These are phyloP conservation scores for Silurus asotus DNA, from an alignment of 2,113 vertebrate species.

Conservation along the genomic window DNA sequence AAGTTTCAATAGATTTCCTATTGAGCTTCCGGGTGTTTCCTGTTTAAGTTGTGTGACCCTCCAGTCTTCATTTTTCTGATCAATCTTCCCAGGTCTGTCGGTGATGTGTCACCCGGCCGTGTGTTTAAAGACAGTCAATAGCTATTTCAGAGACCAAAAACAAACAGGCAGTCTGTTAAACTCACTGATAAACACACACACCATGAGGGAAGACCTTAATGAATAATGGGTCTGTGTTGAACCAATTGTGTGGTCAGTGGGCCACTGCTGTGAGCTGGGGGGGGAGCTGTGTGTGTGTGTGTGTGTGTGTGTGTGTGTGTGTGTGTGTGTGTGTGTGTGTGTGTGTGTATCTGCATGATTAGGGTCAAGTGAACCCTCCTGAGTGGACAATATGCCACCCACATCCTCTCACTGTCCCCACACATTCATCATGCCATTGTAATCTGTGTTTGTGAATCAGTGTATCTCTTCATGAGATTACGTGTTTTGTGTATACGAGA, in stretches of 20 bases:
- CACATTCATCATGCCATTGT: neutral
- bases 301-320: constrained; percentile 39
- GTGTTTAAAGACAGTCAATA: constrained; percentile 52
- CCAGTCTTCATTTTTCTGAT: constrained; percentile 33
- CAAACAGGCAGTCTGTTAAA: constrained; percentile 48
- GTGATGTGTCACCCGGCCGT: constrained; percentile 38
- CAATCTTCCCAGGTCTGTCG: constrained; percentile 45
- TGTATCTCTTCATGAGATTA: constrained; percentile 11
- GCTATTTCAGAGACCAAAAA: constrained; percentile 51
- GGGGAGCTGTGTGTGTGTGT: constrained; percentile 30
- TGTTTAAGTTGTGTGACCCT: neutral
- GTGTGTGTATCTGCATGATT: constrained; percentile 38
- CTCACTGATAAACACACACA: constrained; percentile 47
- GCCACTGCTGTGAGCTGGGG: constrained; percentile 35
- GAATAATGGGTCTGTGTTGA: constrained; percentile 48
- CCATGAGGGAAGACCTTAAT: constrained; percentile 44
- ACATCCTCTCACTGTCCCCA: constrained; percentile 40
- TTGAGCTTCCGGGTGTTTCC: neutral
- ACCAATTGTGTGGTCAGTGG: constrained; percentile 50
- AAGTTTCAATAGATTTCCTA: neutral
- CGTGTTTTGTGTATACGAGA: neutral
- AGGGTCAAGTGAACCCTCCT: constrained; percentile 43
- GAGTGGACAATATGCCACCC: constrained; percentile 43
- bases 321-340: constrained; percentile 30
- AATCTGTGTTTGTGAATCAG: constrained; percentile 27